Evolutionary conservation across 2,113 vertebrate species (phyloP), one percentile per base, ranked within the genome.

Genomic region (Pelvicachromis taeniatus): DNA sequence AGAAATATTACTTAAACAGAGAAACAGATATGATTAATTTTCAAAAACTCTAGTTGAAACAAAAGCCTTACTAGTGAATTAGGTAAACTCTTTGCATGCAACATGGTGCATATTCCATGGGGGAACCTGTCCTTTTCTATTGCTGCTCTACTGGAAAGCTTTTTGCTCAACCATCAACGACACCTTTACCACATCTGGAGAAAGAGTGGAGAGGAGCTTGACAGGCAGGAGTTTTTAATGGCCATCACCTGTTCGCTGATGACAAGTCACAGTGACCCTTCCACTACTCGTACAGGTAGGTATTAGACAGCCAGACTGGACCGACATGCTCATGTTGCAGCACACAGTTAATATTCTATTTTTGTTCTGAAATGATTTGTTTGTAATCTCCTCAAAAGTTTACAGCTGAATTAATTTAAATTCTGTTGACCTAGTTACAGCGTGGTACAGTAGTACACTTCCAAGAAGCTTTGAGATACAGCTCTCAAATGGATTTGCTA

Each of bases 151-250:
- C 29, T 40, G 7, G 61, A 87, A 55, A 77, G 26, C 78, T 81
- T 73, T 33, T 23, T 4, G 4, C 77, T 48, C 59, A 40, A 53
- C 7, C 55, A 19, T 42, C 81, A 58, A 31, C 75, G 10, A 75
- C 68, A 4, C 75, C 33, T 80, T 42, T 81, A 45, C 3, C 56
- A 78, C 58, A 55, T 85, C 7, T 63, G 83, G 38, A 33, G 42
- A 53, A 45, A 54, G 48, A 80, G 9, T 21, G 56, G 58, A 61
- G 40, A 63, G 45, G 33, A 78, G 38, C 23, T 33, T 89, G 93
- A 91, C 93, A 89, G 85, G 80, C 87, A 75, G 56, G 81, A 50
- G 68, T 83, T 90, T 93, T 90, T 92, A 94, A 94, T 93, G 91
- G 79, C 85, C 90, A 87, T 91, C 90, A 87, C 81, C 87, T 87